Percentiles rank a stretch among this genome's conserved stretches.
Conservation (phyloP, 23 tunicate genomes). For the Trididemnum clinides region DNA sequence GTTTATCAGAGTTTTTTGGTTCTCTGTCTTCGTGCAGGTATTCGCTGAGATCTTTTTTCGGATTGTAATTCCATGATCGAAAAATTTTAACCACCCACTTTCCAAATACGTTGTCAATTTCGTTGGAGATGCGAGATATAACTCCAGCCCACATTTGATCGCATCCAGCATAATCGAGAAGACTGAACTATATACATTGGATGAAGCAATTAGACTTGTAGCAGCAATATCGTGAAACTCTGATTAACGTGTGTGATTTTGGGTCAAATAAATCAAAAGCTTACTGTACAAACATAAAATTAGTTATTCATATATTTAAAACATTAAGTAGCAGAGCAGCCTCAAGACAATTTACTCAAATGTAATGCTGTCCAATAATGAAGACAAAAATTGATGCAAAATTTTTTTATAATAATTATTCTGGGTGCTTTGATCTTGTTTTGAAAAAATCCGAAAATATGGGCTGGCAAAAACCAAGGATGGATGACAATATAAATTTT, state of each 20-base stretch:
- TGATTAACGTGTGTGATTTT: no score
- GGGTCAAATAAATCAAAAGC: no score
- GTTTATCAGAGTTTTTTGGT: neutral
- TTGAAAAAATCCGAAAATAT: no score
- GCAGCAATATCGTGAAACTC: no score
- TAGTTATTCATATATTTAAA: no score
- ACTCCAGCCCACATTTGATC: constrained; percentile 69
- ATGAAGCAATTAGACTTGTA: no score
- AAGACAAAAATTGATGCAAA: neutral
- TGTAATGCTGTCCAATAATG: neutral
- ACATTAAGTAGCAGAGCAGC: neutral
- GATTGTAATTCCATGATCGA: constrained; percentile 57
- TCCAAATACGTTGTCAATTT: constrained; percentile 47
- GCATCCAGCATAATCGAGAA: constrained; percentile 64
- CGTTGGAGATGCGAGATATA: constrained; percentile 36
- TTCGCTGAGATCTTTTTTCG: constrained; percentile 6
- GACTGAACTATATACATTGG: constrained; percentile 60
- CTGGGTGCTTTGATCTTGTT: no score
- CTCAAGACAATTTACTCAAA: neutral
- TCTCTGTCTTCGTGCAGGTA: constrained; percentile 10
- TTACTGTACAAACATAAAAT: no score
- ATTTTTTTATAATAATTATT: no score
- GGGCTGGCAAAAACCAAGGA: no score
- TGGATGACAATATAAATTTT: no score
- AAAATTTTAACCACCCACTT: constrained; percentile 43